Evolutionary conservation across 1,140 invertebrate genomes (phyloP), one percentile per base, ranked within the genome.

Genomic region (Orius insidiosus): DNA sequence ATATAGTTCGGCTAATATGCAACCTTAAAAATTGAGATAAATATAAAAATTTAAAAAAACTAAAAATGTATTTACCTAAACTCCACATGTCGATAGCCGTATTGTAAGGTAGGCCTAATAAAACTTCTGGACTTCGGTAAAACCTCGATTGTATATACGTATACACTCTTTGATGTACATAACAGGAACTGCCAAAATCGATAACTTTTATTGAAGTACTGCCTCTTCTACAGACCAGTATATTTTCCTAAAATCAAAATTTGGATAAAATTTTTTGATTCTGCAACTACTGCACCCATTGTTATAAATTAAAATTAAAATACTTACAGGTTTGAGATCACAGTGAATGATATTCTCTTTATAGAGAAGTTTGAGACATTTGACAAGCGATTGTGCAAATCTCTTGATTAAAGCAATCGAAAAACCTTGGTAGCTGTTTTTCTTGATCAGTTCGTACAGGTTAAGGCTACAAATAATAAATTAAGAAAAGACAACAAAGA

Each of bases 31-130:
- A n/a, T n/a, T 24, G 7, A 24, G 24, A 7, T n/a, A n/a, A 10
- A 46, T 43, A 4, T 35, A 5, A 15, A 5, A 48, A 8, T 4
- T 48, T 33, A n/a, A n/a, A n/a, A n/a, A n/a, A n/a, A n/a, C n/a
- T 11, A 44, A 14, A 18, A 19, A n/a, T n/a, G n/a, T n/a, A 53
- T 68, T 69, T 57, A 80, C 79, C 85, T 60, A 95, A 71, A 61
- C 85, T 95, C 94, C 94, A 98, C 88, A 98, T 96, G 61, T 98
- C 94, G 55, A 98, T 98, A 32, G 92, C 77, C 38, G 90, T 81
- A 36, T 89, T 90, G 63, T 98, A 98, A 52, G 88, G 82, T 53
- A 90, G 68, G 6, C 87, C 87, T 18, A 90, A 70, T 53, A 89
- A 88, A 45, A 88, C 84, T 71, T 98, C 94, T 7, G 94, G 94